Conservation (phyloP, 2,888 invertebrate genomes). For the Machimus rusticus region DNA sequence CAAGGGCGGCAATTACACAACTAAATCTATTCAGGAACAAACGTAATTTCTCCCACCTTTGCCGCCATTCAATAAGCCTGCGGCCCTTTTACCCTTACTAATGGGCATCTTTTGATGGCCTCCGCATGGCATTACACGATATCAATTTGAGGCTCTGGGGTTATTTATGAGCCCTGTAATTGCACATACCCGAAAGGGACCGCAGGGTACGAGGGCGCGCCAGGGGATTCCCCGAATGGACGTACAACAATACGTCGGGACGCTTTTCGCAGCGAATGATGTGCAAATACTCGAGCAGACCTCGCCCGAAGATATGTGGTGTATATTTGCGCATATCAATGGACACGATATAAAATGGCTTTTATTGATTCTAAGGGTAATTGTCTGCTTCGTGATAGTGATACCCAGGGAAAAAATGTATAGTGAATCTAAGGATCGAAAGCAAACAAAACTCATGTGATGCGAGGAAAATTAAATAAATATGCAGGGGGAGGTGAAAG, state of each 20-base stretch:
- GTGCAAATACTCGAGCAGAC: neutral
- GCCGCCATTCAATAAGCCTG: neutral
- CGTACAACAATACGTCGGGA: neutral
- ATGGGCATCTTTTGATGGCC: conserved; percentile 22
- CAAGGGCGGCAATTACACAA: conserved; percentile 7
- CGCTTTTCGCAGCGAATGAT: neutral
- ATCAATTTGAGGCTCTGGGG: conserved; percentile 21
- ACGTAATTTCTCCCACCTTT: conserved; percentile 21
- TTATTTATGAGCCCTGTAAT: conserved; percentile 15
- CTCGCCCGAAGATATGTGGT: neutral
- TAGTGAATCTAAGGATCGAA: neutral
- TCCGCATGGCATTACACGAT: neutral
- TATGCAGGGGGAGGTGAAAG: neutral
- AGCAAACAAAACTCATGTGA: neutral
- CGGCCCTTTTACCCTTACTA: neutral
- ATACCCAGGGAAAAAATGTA: neutral
- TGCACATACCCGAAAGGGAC: neutral
- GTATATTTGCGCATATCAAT: neutral
- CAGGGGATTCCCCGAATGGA: neutral
- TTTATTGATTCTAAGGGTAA: neutral
- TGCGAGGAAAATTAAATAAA: neutral
- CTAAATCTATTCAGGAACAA: neutral
- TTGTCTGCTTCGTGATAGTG: neutral
- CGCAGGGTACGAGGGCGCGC: neutral
- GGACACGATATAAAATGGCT: neutral